phyloP scores from a whole-genome alignment of 2,113 vertebrate species.

The Cyphomyrus plagiostoma region DNA sequence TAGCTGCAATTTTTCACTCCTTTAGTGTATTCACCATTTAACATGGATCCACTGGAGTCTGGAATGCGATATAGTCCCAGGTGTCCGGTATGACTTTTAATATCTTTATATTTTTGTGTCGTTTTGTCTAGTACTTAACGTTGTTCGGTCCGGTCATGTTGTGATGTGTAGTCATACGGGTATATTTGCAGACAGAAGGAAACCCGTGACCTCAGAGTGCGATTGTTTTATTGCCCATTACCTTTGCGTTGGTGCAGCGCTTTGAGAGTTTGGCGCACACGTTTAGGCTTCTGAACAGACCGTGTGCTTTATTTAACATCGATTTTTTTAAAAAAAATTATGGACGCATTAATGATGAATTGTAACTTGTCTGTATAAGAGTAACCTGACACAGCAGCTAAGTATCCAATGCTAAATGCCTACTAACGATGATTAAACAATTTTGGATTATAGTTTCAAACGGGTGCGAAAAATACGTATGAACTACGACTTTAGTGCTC shows the following conservation, averaged over 20 bases:
- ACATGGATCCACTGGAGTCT: conserved; percentile 37
- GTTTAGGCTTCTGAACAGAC: not conserved
- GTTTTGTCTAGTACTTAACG: not conserved
- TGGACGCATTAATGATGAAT: not conserved
- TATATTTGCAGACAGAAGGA: not conserved
- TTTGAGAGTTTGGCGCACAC: not conserved
- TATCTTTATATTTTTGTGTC: not conserved
- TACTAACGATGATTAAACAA: not conserved
- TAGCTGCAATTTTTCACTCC: not conserved
- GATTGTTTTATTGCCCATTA: not conserved
- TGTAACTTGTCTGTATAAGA: not conserved
- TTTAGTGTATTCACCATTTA: not conserved
- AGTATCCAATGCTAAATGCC: not conserved
- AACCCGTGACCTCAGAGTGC: not conserved
- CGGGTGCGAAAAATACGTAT: not conserved
- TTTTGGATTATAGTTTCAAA: not conserved
- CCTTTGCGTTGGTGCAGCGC: not conserved
- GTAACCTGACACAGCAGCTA: not conserved
- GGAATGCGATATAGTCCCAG: conserved; percentile 39
- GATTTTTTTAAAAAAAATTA: not conserved
- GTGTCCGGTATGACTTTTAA: not conserved
- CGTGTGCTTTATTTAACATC: not conserved
- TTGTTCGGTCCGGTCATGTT: not conserved
- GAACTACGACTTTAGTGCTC: not conserved
- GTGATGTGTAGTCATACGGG: not conserved